These are phyloP conservation scores for Falco punctatus DNA, from an alignment of 2,113 vertebrate species.

Conservation along the genomic window DNA sequence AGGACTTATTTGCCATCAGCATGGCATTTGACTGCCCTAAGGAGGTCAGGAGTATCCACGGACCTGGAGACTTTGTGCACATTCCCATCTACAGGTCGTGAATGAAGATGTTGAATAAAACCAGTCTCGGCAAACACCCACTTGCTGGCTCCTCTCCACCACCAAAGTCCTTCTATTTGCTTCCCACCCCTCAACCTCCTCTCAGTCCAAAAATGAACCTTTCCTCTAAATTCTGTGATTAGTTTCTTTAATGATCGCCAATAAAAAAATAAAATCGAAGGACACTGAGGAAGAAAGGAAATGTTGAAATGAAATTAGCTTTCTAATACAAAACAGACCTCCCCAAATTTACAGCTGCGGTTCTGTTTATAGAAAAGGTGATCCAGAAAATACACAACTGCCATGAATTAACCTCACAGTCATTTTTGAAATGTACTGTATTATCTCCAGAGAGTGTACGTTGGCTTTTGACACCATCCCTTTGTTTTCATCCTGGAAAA, in stretches of 20 bases:
- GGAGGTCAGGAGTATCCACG: not conserved
- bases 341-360: not conserved
- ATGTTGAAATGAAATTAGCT: not conserved
- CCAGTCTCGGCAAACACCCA: not conserved
- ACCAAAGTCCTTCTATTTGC: not conserved
- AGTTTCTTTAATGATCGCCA: not conserved
- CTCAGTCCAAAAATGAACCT: not conserved
- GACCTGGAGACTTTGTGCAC: not conserved
- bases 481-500: constrained; percentile 22
- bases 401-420: not conserved
- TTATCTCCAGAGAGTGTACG: not conserved
- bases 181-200: not conserved
- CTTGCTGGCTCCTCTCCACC: not conserved
- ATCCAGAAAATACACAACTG: not conserved
- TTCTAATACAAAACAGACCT: not conserved
- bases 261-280: not conserved
- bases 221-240: not conserved
- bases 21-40: not conserved
- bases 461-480: not conserved
- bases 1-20: not conserved
- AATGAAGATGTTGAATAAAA: not conserved
- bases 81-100: not conserved
- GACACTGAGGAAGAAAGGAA: not conserved
- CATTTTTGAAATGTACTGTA: not conserved
- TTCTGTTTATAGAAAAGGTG: not conserved